Conservation (phyloP, 2,113 vertebrate species). For the Oreochromis tanganicae region DNA sequence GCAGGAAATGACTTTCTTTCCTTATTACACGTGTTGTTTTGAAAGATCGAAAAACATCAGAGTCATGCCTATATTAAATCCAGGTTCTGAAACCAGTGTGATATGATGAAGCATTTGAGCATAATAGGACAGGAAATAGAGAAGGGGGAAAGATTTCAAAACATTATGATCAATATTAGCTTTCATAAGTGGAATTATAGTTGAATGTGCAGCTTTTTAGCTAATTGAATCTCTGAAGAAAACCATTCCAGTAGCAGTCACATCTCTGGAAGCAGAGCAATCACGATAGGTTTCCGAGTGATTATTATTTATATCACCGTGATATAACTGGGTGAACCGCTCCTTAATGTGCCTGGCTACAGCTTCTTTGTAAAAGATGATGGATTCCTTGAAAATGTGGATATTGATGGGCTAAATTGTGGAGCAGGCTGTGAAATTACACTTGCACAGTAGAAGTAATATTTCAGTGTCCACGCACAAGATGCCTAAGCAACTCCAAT, state of each 20-base stretch:
- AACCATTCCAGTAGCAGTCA: conserved; percentile 51
- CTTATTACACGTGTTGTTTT: conserved; percentile 8
- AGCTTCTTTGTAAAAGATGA: background rate
- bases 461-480: background rate
- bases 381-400: conserved; percentile 10
- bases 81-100: background rate
- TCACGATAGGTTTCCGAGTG: background rate
- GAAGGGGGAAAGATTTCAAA: conserved; percentile 36
- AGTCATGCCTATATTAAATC: background rate
- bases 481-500: background rate
- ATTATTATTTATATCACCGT: conserved; percentile 20
- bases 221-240: conserved; percentile 62
- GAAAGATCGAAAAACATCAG: background rate
- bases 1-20: conserved; percentile 49
- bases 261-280: conserved; percentile 23
- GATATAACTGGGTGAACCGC: background rate
- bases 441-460: background rate
- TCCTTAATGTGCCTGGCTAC: background rate
- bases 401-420: conserved; percentile 6
- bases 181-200: conserved; percentile 53
- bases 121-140: conserved; percentile 20
- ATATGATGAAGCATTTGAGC: background rate
- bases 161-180: conserved; percentile 69
- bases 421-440: conserved; percentile 37
- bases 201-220: conserved; percentile 65